These are phyloP conservation scores for Apamea crenata DNA, from an alignment of 2,888 invertebrate genomes.

Conservation along the genomic window DNA sequence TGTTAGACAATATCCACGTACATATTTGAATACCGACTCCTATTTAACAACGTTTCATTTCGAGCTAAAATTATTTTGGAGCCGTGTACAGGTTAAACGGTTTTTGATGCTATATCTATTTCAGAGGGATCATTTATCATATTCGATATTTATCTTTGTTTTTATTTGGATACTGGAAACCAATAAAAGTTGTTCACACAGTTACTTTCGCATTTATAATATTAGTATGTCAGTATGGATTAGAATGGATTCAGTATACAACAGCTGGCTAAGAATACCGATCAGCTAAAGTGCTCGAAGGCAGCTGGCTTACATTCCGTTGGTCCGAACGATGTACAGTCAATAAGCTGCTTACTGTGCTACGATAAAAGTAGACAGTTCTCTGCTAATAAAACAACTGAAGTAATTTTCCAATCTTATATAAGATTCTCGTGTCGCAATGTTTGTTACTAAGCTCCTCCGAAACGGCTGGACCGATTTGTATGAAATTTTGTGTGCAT, in stretches of 20 bases:
- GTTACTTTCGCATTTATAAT: not conserved
- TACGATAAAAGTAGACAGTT: not conserved
- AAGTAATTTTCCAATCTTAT: no score
- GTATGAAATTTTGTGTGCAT: no score
- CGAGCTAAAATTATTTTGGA: constrained; percentile 2
- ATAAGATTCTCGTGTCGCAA: no score
- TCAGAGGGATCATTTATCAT: not conserved
- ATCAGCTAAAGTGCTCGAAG: not conserved
- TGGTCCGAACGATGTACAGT: constrained; percentile 1
- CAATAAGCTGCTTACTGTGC: constrained; percentile 33
- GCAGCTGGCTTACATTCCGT: constrained; percentile 9
- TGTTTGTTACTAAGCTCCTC: no score
- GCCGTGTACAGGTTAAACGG: not conserved
- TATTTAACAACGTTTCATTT: constrained; percentile 45
- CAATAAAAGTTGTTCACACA: not conserved
- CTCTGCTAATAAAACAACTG: no score
- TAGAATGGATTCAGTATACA: not conserved
- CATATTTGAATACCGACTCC: constrained; percentile 21
- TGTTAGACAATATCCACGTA: constrained; percentile 39
- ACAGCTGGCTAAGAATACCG: not conserved
- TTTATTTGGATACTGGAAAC: not conserved
- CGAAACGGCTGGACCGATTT: no score
- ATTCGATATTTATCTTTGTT: not conserved
- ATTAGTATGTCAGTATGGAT: not conserved
- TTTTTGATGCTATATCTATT: not conserved